Conservation (phyloP, 2,797 vertebrate genomes). For the Natrix natrix region DNA sequence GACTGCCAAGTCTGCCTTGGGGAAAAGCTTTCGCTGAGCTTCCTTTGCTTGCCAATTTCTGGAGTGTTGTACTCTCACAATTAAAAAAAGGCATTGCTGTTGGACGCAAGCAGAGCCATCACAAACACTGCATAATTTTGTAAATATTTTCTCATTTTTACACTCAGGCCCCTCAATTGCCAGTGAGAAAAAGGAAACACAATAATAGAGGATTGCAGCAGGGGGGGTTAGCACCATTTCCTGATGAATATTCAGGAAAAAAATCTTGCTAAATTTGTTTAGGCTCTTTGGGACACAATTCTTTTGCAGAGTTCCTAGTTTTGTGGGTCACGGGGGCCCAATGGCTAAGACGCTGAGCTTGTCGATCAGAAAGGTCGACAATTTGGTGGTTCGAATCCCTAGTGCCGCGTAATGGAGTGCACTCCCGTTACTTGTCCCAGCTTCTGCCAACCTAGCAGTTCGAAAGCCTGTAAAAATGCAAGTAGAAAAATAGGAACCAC, state of each 20-base stretch:
- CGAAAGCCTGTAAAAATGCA: too few species aligned
- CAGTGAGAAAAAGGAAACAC: too few species aligned
- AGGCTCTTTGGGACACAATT: not conserved
- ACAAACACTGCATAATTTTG: constrained; percentile 12
- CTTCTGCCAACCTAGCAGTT: too few species aligned
- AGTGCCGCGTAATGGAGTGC: too few species aligned
- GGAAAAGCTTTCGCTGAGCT: not conserved
- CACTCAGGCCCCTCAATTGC: not conserved
- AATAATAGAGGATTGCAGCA: not conserved
- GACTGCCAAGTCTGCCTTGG: not conserved
- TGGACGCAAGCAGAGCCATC: constrained; percentile 23
- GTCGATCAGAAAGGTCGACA: too few species aligned
- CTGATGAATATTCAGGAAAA: not conserved
- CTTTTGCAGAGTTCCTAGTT: not conserved
- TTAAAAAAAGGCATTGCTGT: not conserved
- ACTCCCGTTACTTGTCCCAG: too few species aligned
- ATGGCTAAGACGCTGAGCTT: too few species aligned
- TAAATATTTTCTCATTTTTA: constrained; percentile 14
- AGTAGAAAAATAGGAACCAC: too few species aligned
- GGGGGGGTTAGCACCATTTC: not conserved
- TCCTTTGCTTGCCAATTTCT: not conserved
- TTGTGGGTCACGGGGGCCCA: not conserved
- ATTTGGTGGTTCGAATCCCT: too few species aligned
- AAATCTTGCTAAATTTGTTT: not conserved
- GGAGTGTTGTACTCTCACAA: not conserved